phyloP scores from a whole-genome alignment of 2,888 invertebrate genomes.

The Perizoma affinitatum region DNA sequence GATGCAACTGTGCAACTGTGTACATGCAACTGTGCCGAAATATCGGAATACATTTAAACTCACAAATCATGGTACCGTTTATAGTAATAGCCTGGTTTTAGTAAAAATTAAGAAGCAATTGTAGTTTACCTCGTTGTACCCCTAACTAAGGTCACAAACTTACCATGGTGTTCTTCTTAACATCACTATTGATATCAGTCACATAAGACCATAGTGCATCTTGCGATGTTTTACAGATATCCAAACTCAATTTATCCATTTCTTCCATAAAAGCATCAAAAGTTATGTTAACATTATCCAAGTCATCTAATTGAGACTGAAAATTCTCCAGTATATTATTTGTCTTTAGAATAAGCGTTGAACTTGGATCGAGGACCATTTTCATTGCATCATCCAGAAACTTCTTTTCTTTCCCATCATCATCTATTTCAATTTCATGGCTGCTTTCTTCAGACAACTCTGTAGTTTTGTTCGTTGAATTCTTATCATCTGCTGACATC shows the following conservation, averaged over 20 bases:
- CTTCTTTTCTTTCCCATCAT: slow-evolving; percentile 68
- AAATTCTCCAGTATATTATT: slow-evolving; percentile 60
- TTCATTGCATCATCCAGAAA: slow-evolving; percentile 74
- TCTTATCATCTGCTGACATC: slow-evolving; percentile 72
- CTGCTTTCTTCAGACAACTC: slow-evolving; percentile 72
- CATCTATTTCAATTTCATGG: slow-evolving; percentile 70
- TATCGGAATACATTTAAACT: no score
- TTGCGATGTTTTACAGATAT: slow-evolving; percentile 74
- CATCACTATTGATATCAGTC: slow-evolving; percentile 69
- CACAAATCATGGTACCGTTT: no score
- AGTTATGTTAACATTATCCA: slow-evolving; percentile 62
- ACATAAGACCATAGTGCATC: slow-evolving; percentile 75
- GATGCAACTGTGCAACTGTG: no score
- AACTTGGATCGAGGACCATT: slow-evolving; percentile 66
- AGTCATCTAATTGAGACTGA: slow-evolving; percentile 61
- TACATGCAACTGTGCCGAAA: no score
- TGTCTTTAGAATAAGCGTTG: slow-evolving; percentile 53
- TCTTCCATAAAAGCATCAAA: slow-evolving; percentile 70
- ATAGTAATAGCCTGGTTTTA: no score
- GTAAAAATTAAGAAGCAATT: no score
- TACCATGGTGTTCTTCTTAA: slow-evolving; percentile 76
- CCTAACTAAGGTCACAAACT: slow-evolving; percentile 8
- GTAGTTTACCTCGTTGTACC: no score
- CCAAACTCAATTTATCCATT: slow-evolving; percentile 75
- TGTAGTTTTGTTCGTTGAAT: slow-evolving; percentile 57